Base-by-base conservation (phyloP, 1,140 invertebrate genomes). In the Copidosoma floridanum region DNA sequence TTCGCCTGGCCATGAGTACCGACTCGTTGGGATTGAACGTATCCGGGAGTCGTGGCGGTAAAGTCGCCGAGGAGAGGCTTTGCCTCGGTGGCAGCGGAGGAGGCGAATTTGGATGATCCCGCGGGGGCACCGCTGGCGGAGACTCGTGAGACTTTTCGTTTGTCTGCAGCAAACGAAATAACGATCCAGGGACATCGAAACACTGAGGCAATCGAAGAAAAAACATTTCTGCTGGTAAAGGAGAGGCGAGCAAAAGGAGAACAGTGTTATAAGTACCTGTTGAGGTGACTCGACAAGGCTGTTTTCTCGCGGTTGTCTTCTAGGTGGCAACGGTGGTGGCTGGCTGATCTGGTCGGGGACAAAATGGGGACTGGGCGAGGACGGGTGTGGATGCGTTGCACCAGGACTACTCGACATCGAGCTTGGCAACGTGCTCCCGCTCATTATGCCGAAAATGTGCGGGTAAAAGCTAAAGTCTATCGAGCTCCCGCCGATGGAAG, bases 31-130 rank as follows among this genome's bases (percentile, higher is more conserved):
- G 67, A 61, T 76, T 78, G 46, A 74, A 67, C 16, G 70, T 74
- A 1, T 67, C 62, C 24, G 75, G 79, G 61, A 78, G 72, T 65
- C 75, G 80, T 54, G 73, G 80, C n/a, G 81, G 83, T 67, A 74
- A 68, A 27, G 68, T 80, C 65, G 68, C 67, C 16, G 73, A 71
- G 24, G 70, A 71, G 1, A 81, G 59, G 46, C 85, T 82, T 21
- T 79, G 71, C 59, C 85, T 74, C 20, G 86, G 86, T 14, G 86
- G 86, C 52, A 87, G 72, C 52, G 84, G 83, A 2, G 86, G 86
- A 21, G 87, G 85, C 16, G 84, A 84, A n/a, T n/a, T n/a, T n/a
- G 29, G 29, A 1, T 81, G 63, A 51, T 85, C 82, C 24, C 79
- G 71, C 14, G 86, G 85, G 18, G 86, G 86, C 50, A 87, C 72